Evolutionary conservation across 2,888 invertebrate genomes (phyloP), one percentile per base, ranked within the genome.

Genomic region (Urechis unicinctus): DNA sequence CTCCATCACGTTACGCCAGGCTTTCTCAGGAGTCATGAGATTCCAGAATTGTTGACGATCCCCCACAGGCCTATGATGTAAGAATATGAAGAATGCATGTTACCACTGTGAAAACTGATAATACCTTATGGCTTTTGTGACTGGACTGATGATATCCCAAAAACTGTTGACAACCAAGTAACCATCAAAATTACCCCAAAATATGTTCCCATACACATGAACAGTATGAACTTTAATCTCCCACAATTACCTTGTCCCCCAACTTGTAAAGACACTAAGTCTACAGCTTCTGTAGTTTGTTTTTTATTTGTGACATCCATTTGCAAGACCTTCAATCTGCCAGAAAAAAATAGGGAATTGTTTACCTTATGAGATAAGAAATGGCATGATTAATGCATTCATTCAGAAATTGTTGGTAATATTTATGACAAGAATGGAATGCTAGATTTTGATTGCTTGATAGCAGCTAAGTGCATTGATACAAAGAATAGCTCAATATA

Each of bases 31-130:
- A 17, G 72, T 72, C 69, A 71, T 72, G 68, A 70, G 9, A 74
- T 66, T 3, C 74, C 75, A 44, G 74, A 74, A 63, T 76, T 76
- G 63, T 75, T 76, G 26, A 76, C 75, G 22, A 76, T 52, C 26
- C 73, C 75, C 75, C 76, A 76, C 31, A 75, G 61, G 48, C 73
- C 75, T 74, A 58, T 1, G 61, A 58, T 53, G 36, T 17, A 25
- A 1, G 30, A 21, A 48, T 5, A 17, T 1, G 21, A 36, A 48
- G 25, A 17, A 30, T 36, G 2, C n/a, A n/a, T 25, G 3, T 47
- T 5, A 9, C 26, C 4, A 25, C 24, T 25, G 47, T 6, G 24
- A n/a, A n/a, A n/a, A n/a, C n/a, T n/a, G n/a, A n/a, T n/a, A n/a
- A n/a, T 45, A 17, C 45, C 45, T 17, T 13, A 47, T 6, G n/a